phyloP scores from a whole-genome alignment of 2,888 invertebrate species.

The Aporophyla nigra region DNA sequence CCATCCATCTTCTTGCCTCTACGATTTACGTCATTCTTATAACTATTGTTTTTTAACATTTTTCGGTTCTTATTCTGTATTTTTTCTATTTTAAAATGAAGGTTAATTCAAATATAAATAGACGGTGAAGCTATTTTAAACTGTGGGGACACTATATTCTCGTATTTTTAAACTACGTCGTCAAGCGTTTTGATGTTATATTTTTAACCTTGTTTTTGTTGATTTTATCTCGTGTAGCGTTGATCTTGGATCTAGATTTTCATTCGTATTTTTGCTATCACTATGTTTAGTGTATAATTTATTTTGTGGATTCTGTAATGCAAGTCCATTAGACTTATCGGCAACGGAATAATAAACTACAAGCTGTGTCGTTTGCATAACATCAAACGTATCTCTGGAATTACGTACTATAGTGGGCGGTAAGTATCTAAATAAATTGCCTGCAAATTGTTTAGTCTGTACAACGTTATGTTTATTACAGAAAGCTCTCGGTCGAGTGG shows the following conservation, averaged over 20 bases:
- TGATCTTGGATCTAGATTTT: slow-evolving; percentile 12
- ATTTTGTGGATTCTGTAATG: slow-evolving; percentile 15
- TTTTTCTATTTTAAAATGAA: slow-evolving; percentile 59
- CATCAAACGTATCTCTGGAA: slow-evolving; percentile 40
- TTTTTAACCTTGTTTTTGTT: slow-evolving; percentile 33
- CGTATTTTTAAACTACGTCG: slow-evolving; percentile 41
- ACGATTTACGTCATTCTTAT: slow-evolving; percentile 58
- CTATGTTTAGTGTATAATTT: slow-evolving; percentile 17
- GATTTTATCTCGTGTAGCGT: neutral
- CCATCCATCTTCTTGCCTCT: slow-evolving; percentile 62
- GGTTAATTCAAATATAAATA: slow-evolving; percentile 61
- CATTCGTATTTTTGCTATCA: slow-evolving; percentile 12
- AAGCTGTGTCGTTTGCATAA: slow-evolving; percentile 44
- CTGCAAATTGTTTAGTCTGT: slow-evolving; percentile 54
- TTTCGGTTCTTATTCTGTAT: slow-evolving; percentile 30
- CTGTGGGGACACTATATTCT: slow-evolving; percentile 41
- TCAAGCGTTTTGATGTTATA: slow-evolving; percentile 23
- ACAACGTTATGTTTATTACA: slow-evolving; percentile 49
- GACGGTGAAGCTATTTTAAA: slow-evolving; percentile 51
- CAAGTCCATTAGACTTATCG: slow-evolving; percentile 31
- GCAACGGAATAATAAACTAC: slow-evolving; percentile 15
- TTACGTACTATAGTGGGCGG: slow-evolving; percentile 32
- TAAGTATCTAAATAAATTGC: slow-evolving; percentile 49
- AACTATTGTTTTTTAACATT: slow-evolving; percentile 56
- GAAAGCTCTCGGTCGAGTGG: slow-evolving; percentile 28